Evolutionary conservation across 2,888 invertebrate genomes (phyloP), one percentile per base, ranked within the genome.

Genomic region (Temnothorax ravouxi): DNA sequence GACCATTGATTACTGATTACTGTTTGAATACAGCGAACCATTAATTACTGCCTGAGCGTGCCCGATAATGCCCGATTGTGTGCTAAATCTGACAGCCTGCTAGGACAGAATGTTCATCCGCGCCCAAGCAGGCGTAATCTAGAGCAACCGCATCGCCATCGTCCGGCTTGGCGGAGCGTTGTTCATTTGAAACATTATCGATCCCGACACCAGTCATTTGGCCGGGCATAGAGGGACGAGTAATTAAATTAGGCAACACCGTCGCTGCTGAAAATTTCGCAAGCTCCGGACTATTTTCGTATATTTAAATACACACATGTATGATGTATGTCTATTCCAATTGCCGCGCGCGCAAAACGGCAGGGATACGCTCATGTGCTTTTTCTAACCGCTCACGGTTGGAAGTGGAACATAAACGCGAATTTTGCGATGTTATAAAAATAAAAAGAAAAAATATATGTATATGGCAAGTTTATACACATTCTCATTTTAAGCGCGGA

Each of bases 1-100:
- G 88, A 86, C 88, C 87, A 90, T 90, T 87, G 89, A 90, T 90
- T 90, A 90, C 90, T 89, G 90, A 88, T 90, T 89, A 90, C 88
- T 89, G 90, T 90, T 90, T 90, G 90, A 86, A 87, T 88, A 86
- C 83, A 67, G 79, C 82, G 74, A 50, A 77, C 88, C 88, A 90
- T 90, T 90, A 90, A 89, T 90, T 90, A 90, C 88, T 83, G 89
- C 84, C 90, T 83, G 90, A 90, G 86, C 90, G 62, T 85, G 74
- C 86, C 88, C 83, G 89, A 90, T 90, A 90, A 90, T 90, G 85
- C 87, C 85, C 85, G 90, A 90, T 90, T 89, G 90, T 90, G 89
- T 89, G 89, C 90, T 88, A 90, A 88, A 90, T 83, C 90, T 90
- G 90, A 90, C 90, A 88, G 85, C 71, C 88, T 50, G 88, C 85